Evolutionary conservation across 2,797 vertebrate species (phyloP).

Genomic region (Scolopax bukidnonensis): DNA sequence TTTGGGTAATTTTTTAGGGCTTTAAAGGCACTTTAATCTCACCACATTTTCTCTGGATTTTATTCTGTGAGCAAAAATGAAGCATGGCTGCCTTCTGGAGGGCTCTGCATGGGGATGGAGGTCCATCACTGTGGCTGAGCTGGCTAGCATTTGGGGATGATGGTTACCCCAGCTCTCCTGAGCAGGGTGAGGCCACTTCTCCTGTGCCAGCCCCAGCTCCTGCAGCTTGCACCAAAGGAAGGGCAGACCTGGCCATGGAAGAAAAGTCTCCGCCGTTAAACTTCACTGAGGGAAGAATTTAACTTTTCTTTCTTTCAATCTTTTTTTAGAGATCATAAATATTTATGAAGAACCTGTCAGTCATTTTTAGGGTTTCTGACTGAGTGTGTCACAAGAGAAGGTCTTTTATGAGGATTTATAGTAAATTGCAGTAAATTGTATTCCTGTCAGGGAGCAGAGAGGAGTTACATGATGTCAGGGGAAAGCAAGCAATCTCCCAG

Average conservation of each 20-base stretch:
- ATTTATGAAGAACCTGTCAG: constrained; percentile 69
- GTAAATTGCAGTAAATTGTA: constrained; percentile 71
- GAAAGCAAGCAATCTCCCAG: not conserved
- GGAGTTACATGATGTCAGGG: constrained; percentile 5
- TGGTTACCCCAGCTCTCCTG: not conserved
- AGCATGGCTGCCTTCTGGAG: not conserved
- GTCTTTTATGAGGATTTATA: constrained; percentile 65
- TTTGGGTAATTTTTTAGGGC: not conserved
- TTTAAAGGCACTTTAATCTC: not conserved
- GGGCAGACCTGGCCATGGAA: not conserved
- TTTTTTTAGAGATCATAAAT: constrained; percentile 70
- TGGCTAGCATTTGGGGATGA: no score
- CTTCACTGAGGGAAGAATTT: not conserved
- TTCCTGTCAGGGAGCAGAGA: constrained; percentile 61
- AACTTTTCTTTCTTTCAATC: constrained; percentile 55
- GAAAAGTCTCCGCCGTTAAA: not conserved
- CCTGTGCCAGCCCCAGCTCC: not conserved
- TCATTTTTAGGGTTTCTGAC: constrained; percentile 74
- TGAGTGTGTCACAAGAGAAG: constrained; percentile 70
- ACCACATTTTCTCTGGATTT: not conserved
- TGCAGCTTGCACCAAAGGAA: rapidly evolving
- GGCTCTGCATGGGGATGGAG: not conserved
- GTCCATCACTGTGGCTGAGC: not conserved
- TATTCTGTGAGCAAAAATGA: not conserved
- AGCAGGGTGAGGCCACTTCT: not conserved